Conservation (phyloP, 2,797 vertebrate species). For the Pteronotus mesoamericanus region DNA sequence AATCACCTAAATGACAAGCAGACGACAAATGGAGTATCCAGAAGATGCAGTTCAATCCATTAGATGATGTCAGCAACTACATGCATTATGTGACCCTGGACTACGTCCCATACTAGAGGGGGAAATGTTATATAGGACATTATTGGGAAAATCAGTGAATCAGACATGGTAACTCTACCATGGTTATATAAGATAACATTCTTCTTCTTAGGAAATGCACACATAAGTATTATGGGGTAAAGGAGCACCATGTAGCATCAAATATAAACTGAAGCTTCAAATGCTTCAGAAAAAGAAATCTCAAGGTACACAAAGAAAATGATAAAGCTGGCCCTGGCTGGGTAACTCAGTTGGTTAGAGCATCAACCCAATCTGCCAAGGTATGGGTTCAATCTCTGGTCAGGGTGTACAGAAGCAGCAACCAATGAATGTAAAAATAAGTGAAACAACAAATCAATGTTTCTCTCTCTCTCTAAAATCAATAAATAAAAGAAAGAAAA, state of each 20-base stretch:
- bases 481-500: not conserved
- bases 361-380: not conserved
- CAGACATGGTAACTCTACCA: not conserved
- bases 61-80: not conserved
- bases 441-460: not conserved
- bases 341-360: not conserved
- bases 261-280: not conserved
- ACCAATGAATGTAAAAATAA: not conserved
- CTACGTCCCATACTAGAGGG: not conserved
- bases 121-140: not conserved
- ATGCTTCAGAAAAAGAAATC: not conserved
- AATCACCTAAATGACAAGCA: not conserved
- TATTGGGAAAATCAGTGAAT: not conserved
- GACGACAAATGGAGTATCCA: not conserved
- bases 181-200: not conserved
- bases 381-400: not conserved
- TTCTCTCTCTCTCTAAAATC: not conserved
- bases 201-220: not conserved
- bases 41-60: not conserved
- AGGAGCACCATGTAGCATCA: not conserved
- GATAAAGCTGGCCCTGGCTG: not conserved
- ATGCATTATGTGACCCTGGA: not conserved
- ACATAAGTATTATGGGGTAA: not conserved
- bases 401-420: not conserved
- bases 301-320: not conserved